Percentiles rank a stretch among this genome's conserved stretches.
phyloP scores from a whole-genome alignment of 2,113 vertebrate genomes.

The Peromyscus leucopus region DNA sequence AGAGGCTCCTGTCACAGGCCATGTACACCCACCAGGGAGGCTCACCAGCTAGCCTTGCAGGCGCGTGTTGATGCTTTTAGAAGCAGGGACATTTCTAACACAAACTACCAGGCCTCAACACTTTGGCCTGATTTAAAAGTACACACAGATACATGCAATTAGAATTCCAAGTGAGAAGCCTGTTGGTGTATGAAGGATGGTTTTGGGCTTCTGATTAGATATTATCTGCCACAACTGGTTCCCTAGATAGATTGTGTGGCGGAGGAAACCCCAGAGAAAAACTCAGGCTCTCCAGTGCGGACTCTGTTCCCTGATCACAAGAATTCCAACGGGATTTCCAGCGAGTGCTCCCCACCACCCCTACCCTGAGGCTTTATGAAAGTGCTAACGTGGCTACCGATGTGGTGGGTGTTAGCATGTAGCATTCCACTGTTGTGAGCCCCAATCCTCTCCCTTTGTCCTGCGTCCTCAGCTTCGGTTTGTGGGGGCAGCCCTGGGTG shows the following conservation, averaged over 20 bases:
- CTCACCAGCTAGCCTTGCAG: neutral
- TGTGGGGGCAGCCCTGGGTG: constrained; percentile 20
- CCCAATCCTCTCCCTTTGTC: neutral
- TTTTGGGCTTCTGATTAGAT: neutral
- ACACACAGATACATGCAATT: neutral
- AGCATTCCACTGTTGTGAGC: constrained; percentile 3
- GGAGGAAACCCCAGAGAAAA: constrained; percentile 41
- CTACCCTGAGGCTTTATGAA: neutral
- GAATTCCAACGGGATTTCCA: neutral
- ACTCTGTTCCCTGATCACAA: neutral
- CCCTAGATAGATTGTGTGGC: neutral
- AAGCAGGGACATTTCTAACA: neutral
- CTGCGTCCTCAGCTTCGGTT: constrained; percentile 11
- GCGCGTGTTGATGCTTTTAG: neutral
- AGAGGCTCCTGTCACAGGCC: neutral
- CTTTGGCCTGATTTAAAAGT: constrained; percentile 11
- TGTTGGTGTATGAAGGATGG: neutral
- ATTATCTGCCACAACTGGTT: neutral
- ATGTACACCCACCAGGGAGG: rapidly evolving
- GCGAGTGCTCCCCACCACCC: neutral
- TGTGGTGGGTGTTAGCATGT: neutral
- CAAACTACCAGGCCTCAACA: neutral
- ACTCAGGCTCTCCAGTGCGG: neutral
- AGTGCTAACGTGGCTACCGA: neutral
- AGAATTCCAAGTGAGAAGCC: constrained; percentile 32